A percentile compares a stretch with the other conserved stretches of the same genome.
Conservation (phyloP, 2,888 invertebrate genomes). For the Dasypogon diadema region DNA sequence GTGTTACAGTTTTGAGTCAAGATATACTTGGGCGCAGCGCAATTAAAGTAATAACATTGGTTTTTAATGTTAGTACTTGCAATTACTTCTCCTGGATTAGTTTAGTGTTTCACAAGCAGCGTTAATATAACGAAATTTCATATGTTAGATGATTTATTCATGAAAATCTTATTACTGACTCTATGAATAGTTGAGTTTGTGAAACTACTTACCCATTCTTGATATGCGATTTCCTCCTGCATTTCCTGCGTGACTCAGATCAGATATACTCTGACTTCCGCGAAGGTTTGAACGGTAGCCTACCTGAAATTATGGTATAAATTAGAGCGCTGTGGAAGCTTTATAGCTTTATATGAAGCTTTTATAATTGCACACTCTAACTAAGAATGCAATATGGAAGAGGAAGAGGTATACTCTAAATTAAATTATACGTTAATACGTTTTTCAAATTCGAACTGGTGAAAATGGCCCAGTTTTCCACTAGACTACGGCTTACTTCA, state of each 20-base stretch:
- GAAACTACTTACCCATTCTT: constrained; percentile 67
- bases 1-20: constrained; percentile 68
- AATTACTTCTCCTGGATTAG: constrained; percentile 39
- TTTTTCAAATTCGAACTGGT: no score
- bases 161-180: no score
- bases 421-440: no score
- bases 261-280: constrained; percentile 88
- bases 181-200: background rate
- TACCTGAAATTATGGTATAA: constrained; percentile 70
- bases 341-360: no score
- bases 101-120: constrained; percentile 48
- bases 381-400: no score
- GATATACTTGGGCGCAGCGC: constrained; percentile 68
- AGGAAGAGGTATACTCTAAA: no score
- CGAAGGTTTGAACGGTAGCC: constrained; percentile 83
- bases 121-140: constrained; percentile 47
- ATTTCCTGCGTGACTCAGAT: constrained; percentile 77
- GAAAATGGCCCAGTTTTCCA: no score
- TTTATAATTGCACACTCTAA: no score
- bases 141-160: constrained; percentile 17
- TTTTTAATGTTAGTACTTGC: constrained; percentile 49
- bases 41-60: constrained; percentile 62
- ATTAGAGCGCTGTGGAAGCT: no score
- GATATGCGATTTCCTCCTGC: constrained; percentile 68
- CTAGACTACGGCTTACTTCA: no score